These are phyloP conservation scores for Paracanthobrama guichenoti DNA, from an alignment of 2,113 vertebrate species.

Conservation along the genomic window DNA sequence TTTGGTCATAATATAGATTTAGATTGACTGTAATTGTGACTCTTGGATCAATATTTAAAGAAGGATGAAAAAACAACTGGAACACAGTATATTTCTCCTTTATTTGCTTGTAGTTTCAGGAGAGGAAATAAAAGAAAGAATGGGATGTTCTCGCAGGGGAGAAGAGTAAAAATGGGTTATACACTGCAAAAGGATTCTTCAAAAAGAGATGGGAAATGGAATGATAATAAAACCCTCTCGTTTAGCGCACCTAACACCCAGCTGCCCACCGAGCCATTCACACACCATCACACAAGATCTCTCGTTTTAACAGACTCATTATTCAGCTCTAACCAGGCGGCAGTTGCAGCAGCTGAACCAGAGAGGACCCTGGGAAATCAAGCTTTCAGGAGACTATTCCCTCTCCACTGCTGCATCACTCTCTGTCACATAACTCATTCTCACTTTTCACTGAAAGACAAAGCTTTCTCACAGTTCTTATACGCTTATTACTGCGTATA, in stretches of 20 bases:
- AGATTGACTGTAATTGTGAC: neutral
- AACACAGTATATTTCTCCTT: constrained; percentile 10
- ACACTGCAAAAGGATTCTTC: neutral
- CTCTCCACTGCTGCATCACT: constrained; percentile 41
- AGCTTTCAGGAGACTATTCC: constrained; percentile 42
- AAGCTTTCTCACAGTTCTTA: neutral
- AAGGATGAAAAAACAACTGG: constrained; percentile 5
- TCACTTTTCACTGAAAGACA: constrained; percentile 41
- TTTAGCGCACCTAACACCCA: constrained; percentile 24
- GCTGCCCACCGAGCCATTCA: constrained; percentile 34
- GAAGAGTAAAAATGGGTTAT: neutral
- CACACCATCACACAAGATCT: constrained; percentile 8
- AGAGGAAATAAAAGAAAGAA: neutral
- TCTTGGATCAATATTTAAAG: constrained; percentile 36
- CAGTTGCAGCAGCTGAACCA: constrained; percentile 35
- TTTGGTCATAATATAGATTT: neutral
- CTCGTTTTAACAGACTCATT: constrained; percentile 49
- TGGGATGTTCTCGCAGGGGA: neutral
- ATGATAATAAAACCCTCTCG: constrained; percentile 33
- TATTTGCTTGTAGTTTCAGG: constrained; percentile 12
- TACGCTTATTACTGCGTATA: neutral
- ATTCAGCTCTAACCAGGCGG: constrained; percentile 47
- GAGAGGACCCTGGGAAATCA: constrained; percentile 55
- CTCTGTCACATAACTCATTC: constrained; percentile 36
- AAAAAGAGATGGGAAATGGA: neutral